These are phyloP conservation scores for Caenorhabditis inopinata DNA, from an alignment of 1,140 invertebrate genomes.

Conservation along the genomic window DNA sequence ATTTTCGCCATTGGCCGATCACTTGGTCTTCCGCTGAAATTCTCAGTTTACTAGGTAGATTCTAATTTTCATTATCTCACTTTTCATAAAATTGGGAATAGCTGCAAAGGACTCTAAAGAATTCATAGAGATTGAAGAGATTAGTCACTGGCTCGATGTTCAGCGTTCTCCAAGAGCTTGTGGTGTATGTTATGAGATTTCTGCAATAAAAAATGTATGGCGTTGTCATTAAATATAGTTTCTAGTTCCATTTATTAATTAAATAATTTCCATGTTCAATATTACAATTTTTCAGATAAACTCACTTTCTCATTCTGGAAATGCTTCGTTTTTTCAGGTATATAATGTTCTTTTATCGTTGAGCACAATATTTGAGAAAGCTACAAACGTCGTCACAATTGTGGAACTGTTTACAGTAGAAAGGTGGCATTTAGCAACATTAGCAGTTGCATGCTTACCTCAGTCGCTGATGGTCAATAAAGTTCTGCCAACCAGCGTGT, in stretches of 20 bases:
- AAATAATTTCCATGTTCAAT: too few species aligned
- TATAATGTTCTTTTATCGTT: too few species aligned
- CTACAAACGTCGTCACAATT: not conserved
- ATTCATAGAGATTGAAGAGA: constrained; percentile 39
- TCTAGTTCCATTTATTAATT: too few species aligned
- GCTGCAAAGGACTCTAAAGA: not conserved
- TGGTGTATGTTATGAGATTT: not conserved
- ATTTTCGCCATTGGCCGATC: not conserved
- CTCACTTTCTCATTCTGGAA: too few species aligned
- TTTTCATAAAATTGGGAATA: constrained; percentile 21
- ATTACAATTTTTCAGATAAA: too few species aligned
- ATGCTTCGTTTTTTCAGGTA: too few species aligned
- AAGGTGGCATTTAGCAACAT: not conserved
- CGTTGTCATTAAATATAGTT: too few species aligned
- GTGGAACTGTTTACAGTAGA: constrained; percentile 17
- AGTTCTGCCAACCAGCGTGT: constrained; percentile 35
- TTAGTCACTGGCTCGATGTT: constrained; percentile 19
- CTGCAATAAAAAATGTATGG: not conserved
- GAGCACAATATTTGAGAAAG: not conserved
- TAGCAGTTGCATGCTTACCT: not conserved
- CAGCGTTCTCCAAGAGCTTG: not conserved
- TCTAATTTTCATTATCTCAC: too few species aligned
- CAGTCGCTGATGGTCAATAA: constrained; percentile 29
- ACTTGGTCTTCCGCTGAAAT: not conserved
- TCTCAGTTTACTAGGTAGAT: too few species aligned